phyloP scores from a whole-genome alignment of 2,888 invertebrate species.

The Eumerus sabulonum region DNA sequence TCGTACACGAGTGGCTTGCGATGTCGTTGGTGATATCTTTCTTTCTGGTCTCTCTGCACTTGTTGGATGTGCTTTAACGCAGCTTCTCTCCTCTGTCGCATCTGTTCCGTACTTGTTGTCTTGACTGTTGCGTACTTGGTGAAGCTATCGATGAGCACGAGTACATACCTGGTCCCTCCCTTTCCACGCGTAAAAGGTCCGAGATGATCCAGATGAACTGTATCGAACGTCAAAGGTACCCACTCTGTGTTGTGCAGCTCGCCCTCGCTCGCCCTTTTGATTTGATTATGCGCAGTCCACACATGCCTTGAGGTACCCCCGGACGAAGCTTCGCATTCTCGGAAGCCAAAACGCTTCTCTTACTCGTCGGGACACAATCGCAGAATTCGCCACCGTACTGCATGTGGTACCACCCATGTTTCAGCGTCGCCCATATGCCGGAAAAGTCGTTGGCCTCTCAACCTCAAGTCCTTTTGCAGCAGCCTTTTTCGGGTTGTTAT shows the following conservation, averaged over 20 bases:
- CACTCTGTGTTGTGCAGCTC: slow-evolving; percentile 18
- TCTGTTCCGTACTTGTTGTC: no score
- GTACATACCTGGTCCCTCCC: no score
- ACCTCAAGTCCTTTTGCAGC: slow-evolving; percentile 2
- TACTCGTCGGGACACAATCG: neutral
- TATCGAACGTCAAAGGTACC: slow-evolving; percentile 25
- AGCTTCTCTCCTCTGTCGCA: no score
- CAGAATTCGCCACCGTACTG: slow-evolving; percentile 36
- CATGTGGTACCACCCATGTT: slow-evolving; percentile 19
- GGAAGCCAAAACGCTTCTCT: slow-evolving; percentile 21
- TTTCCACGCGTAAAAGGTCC: no score
- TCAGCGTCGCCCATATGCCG: neutral
- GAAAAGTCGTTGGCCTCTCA: neutral
- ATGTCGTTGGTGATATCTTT: no score
- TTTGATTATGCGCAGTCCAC: slow-evolving; percentile 29
- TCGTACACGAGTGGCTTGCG: no score
- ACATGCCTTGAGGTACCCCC: slow-evolving; percentile 32
- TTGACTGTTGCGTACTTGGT: no score
- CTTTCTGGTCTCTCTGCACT: no score
- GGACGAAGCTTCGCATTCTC: no score
- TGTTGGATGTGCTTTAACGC: no score
- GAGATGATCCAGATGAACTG: no score
- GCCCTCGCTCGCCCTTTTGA: slow-evolving; percentile 17
- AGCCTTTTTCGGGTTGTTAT: neutral
- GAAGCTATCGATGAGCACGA: no score